Evolutionary conservation across 35 echinoderm and acorn worm genomes (phyloP).

Genomic region (Ophioderma brevispina): DNA sequence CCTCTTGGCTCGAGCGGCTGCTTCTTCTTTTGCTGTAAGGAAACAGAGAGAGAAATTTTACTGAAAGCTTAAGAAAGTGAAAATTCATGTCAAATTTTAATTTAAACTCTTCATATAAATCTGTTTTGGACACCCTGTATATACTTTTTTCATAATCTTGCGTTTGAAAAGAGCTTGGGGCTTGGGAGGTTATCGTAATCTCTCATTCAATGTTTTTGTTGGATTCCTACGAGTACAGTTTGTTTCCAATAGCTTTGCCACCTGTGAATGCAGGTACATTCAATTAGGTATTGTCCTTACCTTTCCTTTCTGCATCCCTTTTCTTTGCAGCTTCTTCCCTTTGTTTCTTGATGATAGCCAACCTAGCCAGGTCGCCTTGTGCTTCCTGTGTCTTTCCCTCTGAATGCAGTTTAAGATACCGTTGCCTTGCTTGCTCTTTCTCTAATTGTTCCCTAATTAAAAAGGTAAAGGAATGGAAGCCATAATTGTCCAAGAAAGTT

Average conservation of each 20-base stretch:
- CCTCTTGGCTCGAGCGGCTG: conserved; percentile 11
- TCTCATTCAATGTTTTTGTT: neutral
- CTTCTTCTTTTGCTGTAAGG: conserved; percentile 28
- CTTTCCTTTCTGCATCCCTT: conserved; percentile 82
- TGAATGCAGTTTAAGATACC: conserved; percentile 68
- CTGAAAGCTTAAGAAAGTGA: neutral
- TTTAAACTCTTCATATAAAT: neutral
- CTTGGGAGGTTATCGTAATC: neutral
- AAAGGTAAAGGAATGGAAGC: neutral
- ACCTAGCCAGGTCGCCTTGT: conserved; percentile 72
- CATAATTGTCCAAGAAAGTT: neutral
- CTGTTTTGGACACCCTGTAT: neutral
- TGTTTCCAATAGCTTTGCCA: neutral
- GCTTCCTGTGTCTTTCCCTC: conserved; percentile 93
- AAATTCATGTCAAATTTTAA: too few species aligned
- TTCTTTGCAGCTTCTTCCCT: conserved; percentile 92
- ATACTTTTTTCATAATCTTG: neutral
- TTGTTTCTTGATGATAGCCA: conserved; percentile 89
- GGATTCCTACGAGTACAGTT: neutral
- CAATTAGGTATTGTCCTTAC: conserved; percentile 7
- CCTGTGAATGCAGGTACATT: too few species aligned
- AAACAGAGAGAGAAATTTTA: neutral
- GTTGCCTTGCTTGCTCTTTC: conserved; percentile 69
- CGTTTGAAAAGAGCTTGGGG: neutral
- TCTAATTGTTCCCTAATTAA: conserved; percentile 90